A percentile compares a stretch with the other conserved stretches of the same genome.
Conservation (phyloP, 2,113 vertebrate species). For the Hippotragus niger region DNA sequence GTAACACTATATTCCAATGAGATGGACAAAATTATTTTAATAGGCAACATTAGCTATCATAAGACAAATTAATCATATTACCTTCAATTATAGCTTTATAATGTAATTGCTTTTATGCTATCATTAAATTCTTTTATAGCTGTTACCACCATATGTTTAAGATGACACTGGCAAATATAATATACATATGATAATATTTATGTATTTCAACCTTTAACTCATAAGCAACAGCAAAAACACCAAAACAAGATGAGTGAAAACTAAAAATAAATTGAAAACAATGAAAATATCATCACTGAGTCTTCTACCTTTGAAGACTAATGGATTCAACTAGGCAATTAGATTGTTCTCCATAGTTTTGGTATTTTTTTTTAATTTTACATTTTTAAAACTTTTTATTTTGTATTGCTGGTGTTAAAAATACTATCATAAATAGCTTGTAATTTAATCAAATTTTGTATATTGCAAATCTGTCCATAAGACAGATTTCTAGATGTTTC, state of each 20-base stretch:
- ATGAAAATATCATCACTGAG: neutral
- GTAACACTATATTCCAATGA: neutral
- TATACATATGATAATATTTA: neutral
- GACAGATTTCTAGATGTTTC: neutral
- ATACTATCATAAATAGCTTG: neutral
- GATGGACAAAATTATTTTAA: conserved; percentile 1
- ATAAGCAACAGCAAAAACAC: neutral
- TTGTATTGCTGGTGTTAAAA: neutral
- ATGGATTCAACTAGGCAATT: neutral
- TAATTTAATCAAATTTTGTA: neutral
- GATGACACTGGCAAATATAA: neutral
- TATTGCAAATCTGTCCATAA: neutral
- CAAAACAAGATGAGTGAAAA: neutral
- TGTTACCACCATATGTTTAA: neutral
- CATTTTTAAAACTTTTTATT: neutral
- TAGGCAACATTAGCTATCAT: neutral
- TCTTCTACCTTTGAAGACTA: neutral
- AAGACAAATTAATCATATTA: neutral
- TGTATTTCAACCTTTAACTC: conserved; percentile 12
- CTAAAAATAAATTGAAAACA: neutral
- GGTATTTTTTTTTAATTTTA: neutral
- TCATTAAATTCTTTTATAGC: neutral
- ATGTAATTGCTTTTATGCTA: neutral
- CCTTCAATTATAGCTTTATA: conserved; percentile 10
- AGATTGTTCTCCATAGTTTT: neutral